A percentile compares a stretch with the other conserved stretches of the same genome.
Evolutionary conservation across 2,113 vertebrate genomes (phyloP).

Genomic region (Passer montanus): DNA sequence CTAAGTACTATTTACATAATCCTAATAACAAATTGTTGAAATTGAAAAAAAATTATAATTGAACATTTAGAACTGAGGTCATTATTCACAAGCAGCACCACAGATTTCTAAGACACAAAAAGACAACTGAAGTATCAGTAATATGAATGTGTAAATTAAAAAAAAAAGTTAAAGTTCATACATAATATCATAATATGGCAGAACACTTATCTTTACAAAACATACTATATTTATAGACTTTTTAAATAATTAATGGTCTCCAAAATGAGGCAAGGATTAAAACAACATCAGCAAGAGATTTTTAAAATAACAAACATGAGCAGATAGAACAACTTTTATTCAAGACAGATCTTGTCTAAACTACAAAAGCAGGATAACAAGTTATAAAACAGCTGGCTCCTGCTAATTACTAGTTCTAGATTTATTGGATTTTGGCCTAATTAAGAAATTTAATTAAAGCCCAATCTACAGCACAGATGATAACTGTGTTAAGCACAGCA

Average conservation of each 20-base stretch:
- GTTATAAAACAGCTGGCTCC: neutral
- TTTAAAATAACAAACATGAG: neutral
- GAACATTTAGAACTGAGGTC: neutral
- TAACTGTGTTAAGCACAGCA: neutral
- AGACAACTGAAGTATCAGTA: neutral
- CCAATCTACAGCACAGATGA: neutral
- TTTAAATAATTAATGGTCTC: neutral
- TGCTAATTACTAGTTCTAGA: neutral
- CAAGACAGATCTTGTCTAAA: neutral
- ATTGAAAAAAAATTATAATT: neutral
- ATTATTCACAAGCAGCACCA: neutral
- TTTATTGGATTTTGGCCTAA: neutral
- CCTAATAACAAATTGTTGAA: neutral
- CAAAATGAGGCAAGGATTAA: neutral
- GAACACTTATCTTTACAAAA: neutral
- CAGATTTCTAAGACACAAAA: neutral
- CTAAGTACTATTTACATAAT: neutral
- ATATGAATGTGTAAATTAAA: neutral
- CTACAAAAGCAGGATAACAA: neutral
- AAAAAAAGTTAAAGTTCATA: neutral
- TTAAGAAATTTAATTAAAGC: conserved; percentile 15
- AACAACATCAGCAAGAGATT: neutral
- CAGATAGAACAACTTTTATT: neutral
- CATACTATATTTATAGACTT: neutral
- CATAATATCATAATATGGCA: neutral